Evolutionary conservation across 1,140 invertebrate species (phyloP), one percentile per base, ranked within the genome.

Genomic region (Drosophila grimshawi): DNA sequence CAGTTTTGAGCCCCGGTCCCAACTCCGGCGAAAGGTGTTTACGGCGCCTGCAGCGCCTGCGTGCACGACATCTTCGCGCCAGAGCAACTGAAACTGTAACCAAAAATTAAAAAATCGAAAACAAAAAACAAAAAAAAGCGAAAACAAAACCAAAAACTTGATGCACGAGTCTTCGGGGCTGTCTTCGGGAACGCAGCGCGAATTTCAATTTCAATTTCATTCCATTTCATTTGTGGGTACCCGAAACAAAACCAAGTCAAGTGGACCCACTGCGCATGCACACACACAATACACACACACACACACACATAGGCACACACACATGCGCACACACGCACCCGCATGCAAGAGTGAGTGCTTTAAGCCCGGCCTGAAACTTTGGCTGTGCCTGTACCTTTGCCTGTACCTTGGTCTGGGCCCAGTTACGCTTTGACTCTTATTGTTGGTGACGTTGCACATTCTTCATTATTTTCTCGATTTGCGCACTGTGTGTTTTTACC

Each of bases 121-220:
- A 56, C 33, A 68, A 69, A 8, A 35, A 61, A 53, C 0, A 64
- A 57, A 65, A 65, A 29, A 52, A 49, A 62, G 19, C 19, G 65
- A 65, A 62, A 45, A 39, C 35, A 4, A 46, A 66, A 55, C 3
- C 59, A 19, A 55, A 72, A 72, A 76, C 53, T 59, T 29, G 55
- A 52, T 63, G 56, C 49, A 71, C 80, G 51, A 55, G 64, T 43
- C 62, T 49, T 51, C 35, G 48, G 37, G 45, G 59, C 10, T 61
- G 52, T 70, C 57, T 71, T 35, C 27, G 43, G 41, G 74, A 71
- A 89, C 85, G 85, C 71, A 79, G 64, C 78, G 73, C 80, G 86
- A 89, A 89, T 89, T 89, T 89, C 85, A 89, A 88, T 88, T 86
- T 83, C 52, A 76, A 77, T 68, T 68, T 61, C 65, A 45, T 62